phyloP scores from a whole-genome alignment of 2,888 invertebrate genomes.

The Monoplex corrugatus region DNA sequence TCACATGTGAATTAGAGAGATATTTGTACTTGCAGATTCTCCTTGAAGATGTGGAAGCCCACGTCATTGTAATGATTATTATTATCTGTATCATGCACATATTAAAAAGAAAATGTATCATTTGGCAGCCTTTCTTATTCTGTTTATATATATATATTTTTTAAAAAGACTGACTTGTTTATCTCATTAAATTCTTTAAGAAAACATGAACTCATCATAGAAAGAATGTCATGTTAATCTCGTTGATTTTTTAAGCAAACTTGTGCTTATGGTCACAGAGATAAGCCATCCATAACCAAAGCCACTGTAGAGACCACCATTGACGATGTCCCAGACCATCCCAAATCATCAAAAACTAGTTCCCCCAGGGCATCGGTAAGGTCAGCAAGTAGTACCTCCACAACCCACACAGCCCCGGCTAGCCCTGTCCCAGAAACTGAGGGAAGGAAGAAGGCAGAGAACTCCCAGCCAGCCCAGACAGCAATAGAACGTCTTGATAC shows the following conservation, averaged over 20 bases:
- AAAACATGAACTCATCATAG: too few species aligned
- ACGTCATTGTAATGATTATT: too few species aligned
- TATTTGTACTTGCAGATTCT: too few species aligned
- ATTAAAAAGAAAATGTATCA: too few species aligned
- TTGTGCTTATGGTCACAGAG: constrained; percentile 13
- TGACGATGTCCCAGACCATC: constrained; percentile 50
- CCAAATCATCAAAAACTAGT: neutral
- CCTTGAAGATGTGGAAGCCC: too few species aligned
- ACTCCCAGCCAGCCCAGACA: constrained; percentile 62
- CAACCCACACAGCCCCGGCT: constrained; percentile 51
- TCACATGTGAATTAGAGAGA: too few species aligned
- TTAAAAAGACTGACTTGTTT: too few species aligned
- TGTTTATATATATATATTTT: too few species aligned
- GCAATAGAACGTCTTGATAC: constrained; percentile 87
- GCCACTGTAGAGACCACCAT: constrained; percentile 58
- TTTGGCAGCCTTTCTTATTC: too few species aligned
- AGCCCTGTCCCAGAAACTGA: constrained; percentile 51
- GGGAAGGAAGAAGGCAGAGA: constrained; percentile 49
- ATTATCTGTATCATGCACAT: too few species aligned
- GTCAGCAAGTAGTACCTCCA: constrained; percentile 48
- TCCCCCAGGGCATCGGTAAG: constrained; percentile 53
- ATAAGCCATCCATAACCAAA: constrained; percentile 35
- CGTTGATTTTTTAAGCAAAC: neutral
- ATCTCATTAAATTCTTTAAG: too few species aligned
- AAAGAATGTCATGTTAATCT: too few species aligned